Conservation (phyloP, 2,888 invertebrate species). For the Girardia tigrina region DNA sequence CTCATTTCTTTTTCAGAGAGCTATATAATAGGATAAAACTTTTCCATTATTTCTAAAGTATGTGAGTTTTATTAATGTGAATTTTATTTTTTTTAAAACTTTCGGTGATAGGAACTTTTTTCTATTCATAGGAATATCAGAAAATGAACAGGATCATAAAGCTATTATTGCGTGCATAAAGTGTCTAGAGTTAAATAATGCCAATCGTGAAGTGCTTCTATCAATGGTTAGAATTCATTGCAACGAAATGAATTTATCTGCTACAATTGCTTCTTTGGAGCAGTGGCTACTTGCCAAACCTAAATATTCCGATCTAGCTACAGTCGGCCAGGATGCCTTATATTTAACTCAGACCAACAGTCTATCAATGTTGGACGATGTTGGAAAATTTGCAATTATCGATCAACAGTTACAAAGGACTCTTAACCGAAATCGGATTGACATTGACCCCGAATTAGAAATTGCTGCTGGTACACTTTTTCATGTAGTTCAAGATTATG, state of each 20-base stretch:
- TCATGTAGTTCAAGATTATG: constrained; percentile 1
- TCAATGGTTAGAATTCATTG: constrained; percentile 82
- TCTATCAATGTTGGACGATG: not conserved
- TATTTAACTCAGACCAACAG: not conserved
- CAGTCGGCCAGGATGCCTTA: not conserved
- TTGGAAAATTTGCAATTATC: not conserved
- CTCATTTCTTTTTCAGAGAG: too few relatives aligned
- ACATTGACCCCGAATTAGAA: not conserved
- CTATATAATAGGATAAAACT: too few relatives aligned
- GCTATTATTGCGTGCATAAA: constrained; percentile 57
- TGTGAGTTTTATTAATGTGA: too few relatives aligned
- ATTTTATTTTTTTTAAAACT: too few relatives aligned
- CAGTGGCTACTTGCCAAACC: not conserved
- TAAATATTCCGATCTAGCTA: constrained; percentile 9
- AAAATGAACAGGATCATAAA: constrained; percentile 86
- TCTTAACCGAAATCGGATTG: not conserved
- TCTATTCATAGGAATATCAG: constrained; percentile 74
- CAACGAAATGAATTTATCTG: constrained; percentile 67
- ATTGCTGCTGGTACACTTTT: constrained; percentile 6
- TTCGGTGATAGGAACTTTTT: too few relatives aligned
- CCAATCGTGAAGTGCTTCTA: constrained; percentile 70
- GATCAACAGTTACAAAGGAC: not conserved
- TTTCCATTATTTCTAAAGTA: too few relatives aligned
- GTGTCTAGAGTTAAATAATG: constrained; percentile 65
- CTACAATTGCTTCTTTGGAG: not conserved